Conservation (phyloP, 2,113 vertebrate genomes). For the Anhinga rufa region DNA sequence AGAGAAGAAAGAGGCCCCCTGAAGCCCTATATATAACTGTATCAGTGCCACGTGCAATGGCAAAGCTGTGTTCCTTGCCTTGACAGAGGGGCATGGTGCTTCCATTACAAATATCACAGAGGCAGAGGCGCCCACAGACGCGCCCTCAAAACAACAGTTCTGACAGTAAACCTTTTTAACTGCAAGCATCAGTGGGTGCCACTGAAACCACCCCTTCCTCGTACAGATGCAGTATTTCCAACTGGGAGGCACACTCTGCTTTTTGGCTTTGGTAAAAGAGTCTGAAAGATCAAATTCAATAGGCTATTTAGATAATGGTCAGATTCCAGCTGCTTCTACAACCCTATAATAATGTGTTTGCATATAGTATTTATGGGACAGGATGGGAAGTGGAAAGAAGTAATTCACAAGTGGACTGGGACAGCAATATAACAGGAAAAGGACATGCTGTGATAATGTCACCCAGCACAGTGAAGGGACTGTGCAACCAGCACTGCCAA, state of each 20-base stretch:
- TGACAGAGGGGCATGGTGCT: background rate
- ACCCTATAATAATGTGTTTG: background rate
- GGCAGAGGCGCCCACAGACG: background rate
- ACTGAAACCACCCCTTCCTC: background rate
- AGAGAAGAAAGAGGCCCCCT: background rate
- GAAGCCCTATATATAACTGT: background rate
- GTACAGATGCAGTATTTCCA: background rate
- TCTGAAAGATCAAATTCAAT: background rate
- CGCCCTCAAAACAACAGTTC: background rate
- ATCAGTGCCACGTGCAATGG: accelerated
- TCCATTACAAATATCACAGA: background rate
- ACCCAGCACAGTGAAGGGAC: background rate
- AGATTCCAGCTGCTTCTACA: background rate
- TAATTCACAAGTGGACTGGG: background rate
- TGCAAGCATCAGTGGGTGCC: no score
- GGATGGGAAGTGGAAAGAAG: background rate
- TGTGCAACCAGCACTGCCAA: background rate
- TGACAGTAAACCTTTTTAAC: background rate
- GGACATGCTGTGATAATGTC: background rate
- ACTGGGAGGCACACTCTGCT: background rate
- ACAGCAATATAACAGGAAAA: background rate
- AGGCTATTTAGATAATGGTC: background rate
- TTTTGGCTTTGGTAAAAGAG: background rate
- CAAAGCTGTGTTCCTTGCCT: background rate
- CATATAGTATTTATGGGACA: background rate